Evolutionary conservation across 2,888 invertebrate species (phyloP), one percentile per base, ranked within the genome.

Genomic region (Cryptocheilus praepositus): DNA sequence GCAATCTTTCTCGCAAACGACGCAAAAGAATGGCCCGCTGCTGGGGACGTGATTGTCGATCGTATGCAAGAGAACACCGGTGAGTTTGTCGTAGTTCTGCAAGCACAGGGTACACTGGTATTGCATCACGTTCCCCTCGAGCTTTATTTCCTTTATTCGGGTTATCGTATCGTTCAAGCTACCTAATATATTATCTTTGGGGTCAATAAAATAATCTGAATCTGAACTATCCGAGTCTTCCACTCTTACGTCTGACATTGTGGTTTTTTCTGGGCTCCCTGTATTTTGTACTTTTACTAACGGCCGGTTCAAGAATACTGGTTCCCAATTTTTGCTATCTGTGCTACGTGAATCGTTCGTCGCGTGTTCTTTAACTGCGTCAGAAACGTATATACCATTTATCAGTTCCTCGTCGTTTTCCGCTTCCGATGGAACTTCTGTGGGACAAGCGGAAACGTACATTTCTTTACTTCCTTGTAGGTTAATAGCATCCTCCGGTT

Each of bases 1-100:
- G 43, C 92, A 88, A 43, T 92, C 91, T 76, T 91, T 92, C 82
- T 92, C 91, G 69, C 92, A 92, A 49, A 91, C 90, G 25, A 91
- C 91, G 61, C 92, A 92, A 21, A 90, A 91, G 77, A 91, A 92
- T 0, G 92, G 89, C 0, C 89, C 89, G 0, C 73, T 80, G 0
- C 70, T 80, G 2, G 87, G 86, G 0, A 88, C 82, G 43, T 88
- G 89, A 61, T 85, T 85, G 52, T 88, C 85, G 0, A 88, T 85
- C 0, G 81, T 85, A 43, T 89, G 89, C 36, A 78, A 65, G 2
- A 88, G 63, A 2, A 80, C 80, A 4, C 70, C 82, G 0, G 84
- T 78, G 1, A 89, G 57, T 53, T 85, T 75, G 1, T 81, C 71
- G 57, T 86, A 88, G 68, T 86, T 85, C 61, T 86, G 83, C 55